These are phyloP conservation scores for Macrotus californicus DNA, from an alignment of 2,113 vertebrate genomes.

Conservation along the genomic window DNA sequence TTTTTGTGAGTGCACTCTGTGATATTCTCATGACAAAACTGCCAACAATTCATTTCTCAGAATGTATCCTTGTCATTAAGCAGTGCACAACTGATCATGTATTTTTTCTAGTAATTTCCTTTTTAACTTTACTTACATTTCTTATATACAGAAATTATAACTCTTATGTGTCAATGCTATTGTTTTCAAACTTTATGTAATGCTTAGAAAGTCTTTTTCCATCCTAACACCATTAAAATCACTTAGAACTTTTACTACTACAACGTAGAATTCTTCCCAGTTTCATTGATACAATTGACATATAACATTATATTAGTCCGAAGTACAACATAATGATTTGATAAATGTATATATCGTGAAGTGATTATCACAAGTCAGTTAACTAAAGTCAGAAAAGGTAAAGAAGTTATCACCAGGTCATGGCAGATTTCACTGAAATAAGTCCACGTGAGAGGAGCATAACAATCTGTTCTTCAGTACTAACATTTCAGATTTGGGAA, in stretches of 20 bases:
- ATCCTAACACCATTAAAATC: neutral
- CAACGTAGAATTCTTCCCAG: neutral
- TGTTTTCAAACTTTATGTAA: neutral
- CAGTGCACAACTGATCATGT: neutral
- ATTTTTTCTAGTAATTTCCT: neutral
- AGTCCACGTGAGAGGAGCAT: neutral
- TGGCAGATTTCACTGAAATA: conserved; percentile 2
- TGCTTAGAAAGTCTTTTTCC: neutral
- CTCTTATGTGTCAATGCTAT: neutral
- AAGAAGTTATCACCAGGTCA: neutral
- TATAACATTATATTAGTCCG: too few species aligned
- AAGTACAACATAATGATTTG: too few species aligned
- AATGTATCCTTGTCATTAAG: neutral
- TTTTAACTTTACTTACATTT: neutral
- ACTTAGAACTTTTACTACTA: neutral
- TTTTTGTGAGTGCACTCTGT: too few species aligned
- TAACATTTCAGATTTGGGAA: conserved; percentile 4
- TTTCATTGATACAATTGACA: neutral
- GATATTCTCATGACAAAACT: too few species aligned
- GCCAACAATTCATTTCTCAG: too few species aligned
- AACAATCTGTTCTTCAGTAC: neutral
- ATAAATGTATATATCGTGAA: too few species aligned
- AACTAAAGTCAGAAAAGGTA: neutral
- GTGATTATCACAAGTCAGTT: too few species aligned
- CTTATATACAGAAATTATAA: neutral